Evolutionary conservation across 1,140 invertebrate genomes (phyloP).

Genomic region (Aphaenogaster ashmeadi): DNA sequence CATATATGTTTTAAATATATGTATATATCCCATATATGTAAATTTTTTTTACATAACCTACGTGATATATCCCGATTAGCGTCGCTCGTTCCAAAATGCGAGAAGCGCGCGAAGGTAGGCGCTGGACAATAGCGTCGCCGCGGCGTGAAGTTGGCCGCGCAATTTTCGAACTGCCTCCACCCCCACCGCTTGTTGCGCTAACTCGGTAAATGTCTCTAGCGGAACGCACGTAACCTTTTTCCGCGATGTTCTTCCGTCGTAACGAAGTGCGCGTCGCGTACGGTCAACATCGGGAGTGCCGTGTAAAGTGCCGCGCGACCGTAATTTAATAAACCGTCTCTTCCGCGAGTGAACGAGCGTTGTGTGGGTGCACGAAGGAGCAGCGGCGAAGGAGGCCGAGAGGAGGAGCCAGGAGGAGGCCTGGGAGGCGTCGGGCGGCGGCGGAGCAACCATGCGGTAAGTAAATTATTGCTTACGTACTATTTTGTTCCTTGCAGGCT

Average conservation of each 20-base stretch:
- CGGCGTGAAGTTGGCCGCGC: constrained; percentile 4
- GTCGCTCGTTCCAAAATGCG: no score
- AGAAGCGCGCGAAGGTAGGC: no score
- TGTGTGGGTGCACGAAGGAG: background rate
- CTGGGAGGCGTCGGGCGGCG: background rate
- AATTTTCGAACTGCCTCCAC: background rate
- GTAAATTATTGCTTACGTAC: constrained; percentile 23
- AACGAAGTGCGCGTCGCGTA: constrained; percentile 30
- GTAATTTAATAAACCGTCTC: constrained; percentile 25
- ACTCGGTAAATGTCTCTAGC: constrained; percentile 5
- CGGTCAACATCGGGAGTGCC: constrained; percentile 25
- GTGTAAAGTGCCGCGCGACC: constrained; percentile 25
- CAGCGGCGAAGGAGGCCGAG: background rate
- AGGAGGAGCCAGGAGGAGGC: background rate
- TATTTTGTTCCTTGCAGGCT: constrained; percentile 9
- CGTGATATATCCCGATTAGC: no score
- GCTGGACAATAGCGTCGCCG: background rate
- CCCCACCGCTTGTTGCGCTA: background rate
- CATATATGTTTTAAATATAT: no score
- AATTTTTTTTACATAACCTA: no score
- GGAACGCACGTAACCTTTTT: constrained; percentile 11
- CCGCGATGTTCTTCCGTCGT: background rate
- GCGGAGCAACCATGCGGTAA: background rate
- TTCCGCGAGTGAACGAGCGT: background rate
- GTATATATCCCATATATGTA: no score